phyloP scores from a whole-genome alignment of 1,140 invertebrate genomes.

The Bombus cullumanus region DNA sequence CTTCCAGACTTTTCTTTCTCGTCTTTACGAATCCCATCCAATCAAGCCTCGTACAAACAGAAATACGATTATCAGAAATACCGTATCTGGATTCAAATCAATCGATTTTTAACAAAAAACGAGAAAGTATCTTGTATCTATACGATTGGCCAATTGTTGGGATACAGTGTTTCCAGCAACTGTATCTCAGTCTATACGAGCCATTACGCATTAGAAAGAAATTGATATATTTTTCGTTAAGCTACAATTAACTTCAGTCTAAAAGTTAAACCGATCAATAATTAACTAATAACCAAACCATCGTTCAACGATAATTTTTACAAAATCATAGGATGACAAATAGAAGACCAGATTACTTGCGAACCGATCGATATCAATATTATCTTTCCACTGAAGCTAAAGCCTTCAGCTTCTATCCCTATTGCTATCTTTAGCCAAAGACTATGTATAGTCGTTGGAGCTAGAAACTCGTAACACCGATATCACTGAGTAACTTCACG shows the following conservation, averaged over 20 bases:
- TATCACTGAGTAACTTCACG: too few relatives aligned
- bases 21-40: too few relatives aligned
- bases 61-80: not conserved
- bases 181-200: not conserved
- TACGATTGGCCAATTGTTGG: not conserved
- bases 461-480: not conserved
- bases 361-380: conserved; percentile 28
- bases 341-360: not conserved
- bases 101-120: too few relatives aligned
- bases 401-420: conserved; percentile 4
- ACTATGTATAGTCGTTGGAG: not conserved
- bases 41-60: not conserved
- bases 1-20: not conserved
- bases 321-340: not conserved
- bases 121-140: not conserved
- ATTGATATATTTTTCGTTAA: not conserved
- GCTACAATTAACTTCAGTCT: not conserved
- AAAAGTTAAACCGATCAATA: not conserved
- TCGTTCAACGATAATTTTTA: not conserved
- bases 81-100: too few relatives aligned
- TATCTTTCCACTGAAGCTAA: not conserved
- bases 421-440: conserved; percentile 13
- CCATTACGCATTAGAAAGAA: not conserved
- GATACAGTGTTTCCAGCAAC: not conserved
- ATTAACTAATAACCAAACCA: not conserved